Percentiles rank a stretch among this genome's conserved stretches.
These are phyloP conservation scores for Rhinichthys klamathensis DNA, from an alignment of 2,113 vertebrate genomes.

Conservation along the genomic window DNA sequence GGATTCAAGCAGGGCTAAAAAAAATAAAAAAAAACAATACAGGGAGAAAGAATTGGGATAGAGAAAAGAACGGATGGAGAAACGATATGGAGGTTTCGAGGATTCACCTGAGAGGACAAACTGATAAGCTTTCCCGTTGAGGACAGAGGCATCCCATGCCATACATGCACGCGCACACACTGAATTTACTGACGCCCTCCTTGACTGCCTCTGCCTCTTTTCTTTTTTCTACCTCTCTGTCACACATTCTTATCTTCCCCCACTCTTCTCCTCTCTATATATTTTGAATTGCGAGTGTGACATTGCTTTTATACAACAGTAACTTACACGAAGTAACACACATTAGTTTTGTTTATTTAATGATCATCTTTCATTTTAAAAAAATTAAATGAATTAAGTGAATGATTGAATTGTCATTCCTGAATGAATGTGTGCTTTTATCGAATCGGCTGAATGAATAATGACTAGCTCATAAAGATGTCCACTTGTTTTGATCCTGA, in stretches of 20 bases:
- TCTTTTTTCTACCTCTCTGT: not conserved
- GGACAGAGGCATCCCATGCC: not conserved
- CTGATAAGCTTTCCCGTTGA: slow-evolving; percentile 19
- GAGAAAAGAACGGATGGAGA: not conserved
- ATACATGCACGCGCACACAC: not conserved
- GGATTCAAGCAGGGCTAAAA: slow-evolving; percentile 12
- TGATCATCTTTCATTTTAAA: not conserved
- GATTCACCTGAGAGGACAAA: slow-evolving; percentile 39
- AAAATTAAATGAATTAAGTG: not conserved
- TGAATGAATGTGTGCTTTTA: not conserved
- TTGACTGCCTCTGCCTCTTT: not conserved
- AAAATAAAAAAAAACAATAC: slow-evolving; percentile 19
- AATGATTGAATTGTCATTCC: not conserved
- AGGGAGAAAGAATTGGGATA: slow-evolving; percentile 3
- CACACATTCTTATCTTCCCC: not conserved
- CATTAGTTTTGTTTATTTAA: not conserved
- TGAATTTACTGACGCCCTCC: slow-evolving; percentile 22
- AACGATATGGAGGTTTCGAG: not conserved
- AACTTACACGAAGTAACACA: not conserved
- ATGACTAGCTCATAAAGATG: not conserved
- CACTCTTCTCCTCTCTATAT: not conserved
- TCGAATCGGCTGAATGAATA: not conserved
- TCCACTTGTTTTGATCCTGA: not conserved
- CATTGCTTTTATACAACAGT: not conserved
- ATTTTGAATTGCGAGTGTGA: not conserved